A percentile compares a stretch with the other conserved stretches of the same genome.
phyloP scores from a whole-genome alignment of 1,140 invertebrate genomes.

The Pantala flavescens region DNA sequence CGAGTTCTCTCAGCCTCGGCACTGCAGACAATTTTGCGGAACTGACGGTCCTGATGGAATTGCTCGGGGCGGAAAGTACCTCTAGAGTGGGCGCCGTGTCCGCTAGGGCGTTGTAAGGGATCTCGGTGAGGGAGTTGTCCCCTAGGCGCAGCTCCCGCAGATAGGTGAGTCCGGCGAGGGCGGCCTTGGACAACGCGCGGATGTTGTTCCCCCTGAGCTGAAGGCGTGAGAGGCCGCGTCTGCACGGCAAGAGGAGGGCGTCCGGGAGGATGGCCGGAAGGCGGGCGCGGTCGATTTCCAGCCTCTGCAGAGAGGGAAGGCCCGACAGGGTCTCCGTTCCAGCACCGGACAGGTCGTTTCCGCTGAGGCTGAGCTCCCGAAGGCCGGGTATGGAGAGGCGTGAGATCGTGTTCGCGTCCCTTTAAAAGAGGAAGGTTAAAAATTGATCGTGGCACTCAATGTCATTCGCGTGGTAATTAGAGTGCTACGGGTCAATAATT shows the following conservation, averaged over 20 bases:
- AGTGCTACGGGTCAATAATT: too few relatives aligned
- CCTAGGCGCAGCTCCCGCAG: constrained; percentile 64
- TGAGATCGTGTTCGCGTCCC: constrained; percentile 47
- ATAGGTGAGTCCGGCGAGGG: constrained; percentile 56
- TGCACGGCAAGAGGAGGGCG: constrained; percentile 57
- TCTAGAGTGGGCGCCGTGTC: constrained; percentile 42
- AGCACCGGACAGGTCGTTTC: constrained; percentile 59
- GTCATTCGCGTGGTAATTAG: too few relatives aligned
- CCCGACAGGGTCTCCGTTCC: constrained; percentile 56
- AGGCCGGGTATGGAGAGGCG: constrained; percentile 60
- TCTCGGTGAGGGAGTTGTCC: constrained; percentile 56
- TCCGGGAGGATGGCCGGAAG: constrained; percentile 50
- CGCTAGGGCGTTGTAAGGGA: constrained; percentile 65
- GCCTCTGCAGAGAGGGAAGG: constrained; percentile 58
- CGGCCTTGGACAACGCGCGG: constrained; percentile 48
- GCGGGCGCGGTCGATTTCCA: constrained; percentile 56
- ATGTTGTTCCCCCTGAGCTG: constrained; percentile 59
- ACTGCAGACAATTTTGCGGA: constrained; percentile 63
- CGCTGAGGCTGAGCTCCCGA: constrained; percentile 55
- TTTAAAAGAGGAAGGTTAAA: background rate
- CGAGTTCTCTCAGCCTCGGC: constrained; percentile 57
- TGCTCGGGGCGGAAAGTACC: constrained; percentile 48
- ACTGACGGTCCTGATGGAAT: constrained; percentile 59
- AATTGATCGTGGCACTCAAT: background rate
- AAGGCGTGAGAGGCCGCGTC: constrained; percentile 55